phyloP scores from a whole-genome alignment of 2,797 vertebrate species.

The Microhierax caerulescens region DNA sequence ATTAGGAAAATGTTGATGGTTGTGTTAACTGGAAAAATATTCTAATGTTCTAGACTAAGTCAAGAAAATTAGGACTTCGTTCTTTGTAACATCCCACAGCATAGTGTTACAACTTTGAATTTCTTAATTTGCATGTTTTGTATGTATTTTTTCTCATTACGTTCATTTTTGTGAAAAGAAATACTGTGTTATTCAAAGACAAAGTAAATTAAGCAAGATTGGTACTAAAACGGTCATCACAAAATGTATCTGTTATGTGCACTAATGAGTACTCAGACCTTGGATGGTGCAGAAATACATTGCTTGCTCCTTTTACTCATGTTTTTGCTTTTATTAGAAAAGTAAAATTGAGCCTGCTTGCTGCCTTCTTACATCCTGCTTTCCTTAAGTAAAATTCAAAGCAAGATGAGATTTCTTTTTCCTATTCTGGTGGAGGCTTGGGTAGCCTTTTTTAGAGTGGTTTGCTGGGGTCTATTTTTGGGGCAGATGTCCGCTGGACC shows the following conservation, averaged over 20 bases:
- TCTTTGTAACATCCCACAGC: not conserved
- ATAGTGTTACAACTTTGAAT: not conserved
- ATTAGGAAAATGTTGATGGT: not conserved
- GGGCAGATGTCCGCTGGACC: slow-evolving; percentile 68
- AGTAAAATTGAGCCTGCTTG: not conserved
- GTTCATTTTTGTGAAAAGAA: not conserved
- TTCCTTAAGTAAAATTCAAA: slow-evolving; percentile 10
- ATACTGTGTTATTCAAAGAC: not conserved
- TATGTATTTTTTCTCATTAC: not conserved
- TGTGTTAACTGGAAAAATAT: not conserved
- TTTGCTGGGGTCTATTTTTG: slow-evolving; percentile 73
- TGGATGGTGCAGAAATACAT: not conserved
- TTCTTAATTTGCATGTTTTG: slow-evolving; percentile 12
- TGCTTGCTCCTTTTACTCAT: not conserved
- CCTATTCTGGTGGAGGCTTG: not conserved
- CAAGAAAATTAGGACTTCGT: slow-evolving; percentile 6
- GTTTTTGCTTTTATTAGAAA: not conserved
- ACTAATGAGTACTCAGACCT: not conserved
- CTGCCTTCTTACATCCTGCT: not conserved
- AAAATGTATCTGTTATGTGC: not conserved
- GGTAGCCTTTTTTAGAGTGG: not conserved
- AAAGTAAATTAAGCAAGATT: not conserved
- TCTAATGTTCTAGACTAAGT: not conserved
- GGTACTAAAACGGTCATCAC: not conserved
- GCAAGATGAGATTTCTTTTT: not conserved